Evolutionary conservation across 2,888 invertebrate species (phyloP).

Genomic region (Rhimphoctona megacephalus): DNA sequence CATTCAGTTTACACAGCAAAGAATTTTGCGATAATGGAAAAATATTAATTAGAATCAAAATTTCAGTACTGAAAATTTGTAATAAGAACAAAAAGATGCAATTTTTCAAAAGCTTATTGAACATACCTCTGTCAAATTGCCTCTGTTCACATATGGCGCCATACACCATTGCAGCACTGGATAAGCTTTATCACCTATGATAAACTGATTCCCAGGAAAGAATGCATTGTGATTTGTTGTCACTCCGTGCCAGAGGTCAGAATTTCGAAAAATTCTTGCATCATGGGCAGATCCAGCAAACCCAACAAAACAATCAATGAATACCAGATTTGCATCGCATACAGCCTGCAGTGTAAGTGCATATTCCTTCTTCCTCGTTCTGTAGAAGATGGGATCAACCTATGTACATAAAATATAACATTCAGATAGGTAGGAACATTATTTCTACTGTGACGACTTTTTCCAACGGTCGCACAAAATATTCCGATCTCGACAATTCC

Average conservation of each 20-base stretch:
- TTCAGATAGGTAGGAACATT: too few relatives aligned
- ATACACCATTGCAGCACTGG: constrained; percentile 71
- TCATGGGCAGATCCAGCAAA: constrained; percentile 5
- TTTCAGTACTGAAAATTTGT: too few relatives aligned
- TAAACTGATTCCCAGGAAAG: constrained; percentile 59
- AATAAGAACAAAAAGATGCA: too few relatives aligned
- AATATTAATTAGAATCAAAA: too few relatives aligned
- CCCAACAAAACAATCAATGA: background rate
- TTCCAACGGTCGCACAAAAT: too few relatives aligned
- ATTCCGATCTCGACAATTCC: too few relatives aligned
- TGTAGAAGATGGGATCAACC: background rate
- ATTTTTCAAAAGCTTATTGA: too few relatives aligned
- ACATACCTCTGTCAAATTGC: constrained; percentile 55
- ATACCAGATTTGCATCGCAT: background rate
- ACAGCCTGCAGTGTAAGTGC: background rate
- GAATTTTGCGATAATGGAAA: too few relatives aligned
- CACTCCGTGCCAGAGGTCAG: background rate
- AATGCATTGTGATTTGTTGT: background rate
- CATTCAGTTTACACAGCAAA: too few relatives aligned
- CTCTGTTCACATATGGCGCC: constrained; percentile 71
- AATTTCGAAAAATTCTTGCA: constrained; percentile 7
- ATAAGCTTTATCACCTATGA: constrained; percentile 74
- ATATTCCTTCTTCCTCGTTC: constrained; percentile 2
- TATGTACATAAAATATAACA: background rate
- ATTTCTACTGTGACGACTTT: too few relatives aligned